These are phyloP conservation scores for Epizoanthus ramosus DNA, from an alignment of 92 coral and sea anemone genomes.

Conservation along the genomic window DNA sequence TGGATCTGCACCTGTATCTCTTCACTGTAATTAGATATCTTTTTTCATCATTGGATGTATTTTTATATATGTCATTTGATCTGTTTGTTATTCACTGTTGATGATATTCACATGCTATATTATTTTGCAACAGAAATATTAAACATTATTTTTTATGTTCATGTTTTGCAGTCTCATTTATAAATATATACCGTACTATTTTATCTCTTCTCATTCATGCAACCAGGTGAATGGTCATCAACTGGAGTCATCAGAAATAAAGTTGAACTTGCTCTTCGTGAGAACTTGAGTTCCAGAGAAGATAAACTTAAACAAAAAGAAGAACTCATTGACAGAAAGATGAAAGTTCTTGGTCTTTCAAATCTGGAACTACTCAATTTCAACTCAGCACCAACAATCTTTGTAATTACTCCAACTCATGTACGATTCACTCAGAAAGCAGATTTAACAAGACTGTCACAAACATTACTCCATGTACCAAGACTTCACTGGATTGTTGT, in stretches of 20 bases:
- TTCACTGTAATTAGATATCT: no score
- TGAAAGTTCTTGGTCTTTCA: conserved; percentile 68
- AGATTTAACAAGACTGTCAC: conserved; percentile 91
- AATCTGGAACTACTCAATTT: conserved; percentile 23
- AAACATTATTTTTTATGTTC: no score
- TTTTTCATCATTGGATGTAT: no score
- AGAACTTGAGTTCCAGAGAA: conserved; percentile 61
- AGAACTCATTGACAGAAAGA: conserved; percentile 45
- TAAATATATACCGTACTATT: neutral
- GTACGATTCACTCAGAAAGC: conserved; percentile 89
- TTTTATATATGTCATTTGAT: no score
- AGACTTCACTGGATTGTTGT: conserved; percentile 91
- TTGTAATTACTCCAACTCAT: conserved; percentile 88
- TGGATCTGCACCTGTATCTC: no score
- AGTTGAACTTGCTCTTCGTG: conserved; percentile 31
- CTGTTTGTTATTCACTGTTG: no score
- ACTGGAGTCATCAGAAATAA: conserved; percentile 12
- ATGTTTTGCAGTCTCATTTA: no score
- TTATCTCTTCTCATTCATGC: neutral
- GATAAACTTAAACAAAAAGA: conserved; percentile 51
- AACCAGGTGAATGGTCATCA: conserved; percentile 29
- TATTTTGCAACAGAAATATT: no score
- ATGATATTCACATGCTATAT: no score
- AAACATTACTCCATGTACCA: conserved; percentile 86
- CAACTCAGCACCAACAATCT: conserved; percentile 62